Evolutionary conservation across 2,113 vertebrate genomes (phyloP), one percentile per base, ranked within the genome.

Genomic region (Python bivittatus): DNA sequence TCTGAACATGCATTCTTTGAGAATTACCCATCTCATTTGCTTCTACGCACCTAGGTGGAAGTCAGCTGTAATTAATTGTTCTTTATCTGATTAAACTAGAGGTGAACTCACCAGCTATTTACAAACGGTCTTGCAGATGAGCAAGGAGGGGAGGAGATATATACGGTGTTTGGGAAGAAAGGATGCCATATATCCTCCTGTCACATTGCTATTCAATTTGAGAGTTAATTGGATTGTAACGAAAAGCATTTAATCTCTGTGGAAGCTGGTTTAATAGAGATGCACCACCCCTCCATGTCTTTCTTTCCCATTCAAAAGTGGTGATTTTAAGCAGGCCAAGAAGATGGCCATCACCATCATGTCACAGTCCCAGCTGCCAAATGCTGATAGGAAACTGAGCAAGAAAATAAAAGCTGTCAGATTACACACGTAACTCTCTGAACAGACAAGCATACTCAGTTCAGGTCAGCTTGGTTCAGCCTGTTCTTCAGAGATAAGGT

Each of bases 1-100:
- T 89, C 29, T 48, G 12, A 22, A 7, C 64, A 33, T 0, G 1
- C 79, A 13, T 56, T 0, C 6, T 6, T 25, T 2, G 0, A 0
- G 1, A 38, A 44, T 42, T n/a, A 79, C 53, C 4, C 3, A 11
- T 42, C 89, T 0, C 0, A 4, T 11, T 0, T 0, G 17, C 52
- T n/a, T 42, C 60, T 6, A 0, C 56, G 29, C 29, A 2, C 42
- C 20, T 12, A 44, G 27, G 53, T 68, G 0, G 25, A 79, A 13
- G 22, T 11, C 88, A 33, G 89, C 3, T 42, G 88, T 54, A 42
- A 94, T 95, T 95, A 94, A 96, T 68, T 8, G 48, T 17, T 7
- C 90, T 96, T 97, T 97, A 97, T 97, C 97, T 96, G 97, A 97
- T 97, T 96, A 95, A 97, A 97, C 96, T 23, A 6, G 64, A 92